Percentiles rank a stretch among this genome's conserved stretches.
phyloP scores from a whole-genome alignment of 2,888 invertebrate species.

The Clusia tigrina region DNA sequence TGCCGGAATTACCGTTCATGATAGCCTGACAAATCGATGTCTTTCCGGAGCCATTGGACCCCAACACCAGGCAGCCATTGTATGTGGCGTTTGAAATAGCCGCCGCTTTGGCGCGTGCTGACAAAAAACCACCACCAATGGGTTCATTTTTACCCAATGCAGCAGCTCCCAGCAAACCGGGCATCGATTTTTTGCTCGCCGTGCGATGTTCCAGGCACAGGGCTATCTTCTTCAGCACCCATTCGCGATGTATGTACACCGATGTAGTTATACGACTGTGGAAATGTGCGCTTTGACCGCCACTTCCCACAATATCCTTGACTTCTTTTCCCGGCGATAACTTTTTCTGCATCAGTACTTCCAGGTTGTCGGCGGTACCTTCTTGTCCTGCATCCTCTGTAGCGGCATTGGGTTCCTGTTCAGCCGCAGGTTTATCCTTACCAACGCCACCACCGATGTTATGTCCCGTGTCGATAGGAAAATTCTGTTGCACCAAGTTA shows the following conservation, averaged over 20 bases:
- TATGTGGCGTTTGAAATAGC: constrained; percentile 59
- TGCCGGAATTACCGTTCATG: constrained; percentile 64
- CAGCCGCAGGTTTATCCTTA: background rate
- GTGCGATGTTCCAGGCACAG: constrained; percentile 90
- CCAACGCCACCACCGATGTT: constrained; percentile 35
- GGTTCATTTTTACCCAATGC: constrained; percentile 37
- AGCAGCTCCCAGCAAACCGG: constrained; percentile 41
- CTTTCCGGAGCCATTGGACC: constrained; percentile 94
- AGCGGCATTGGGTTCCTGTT: background rate
- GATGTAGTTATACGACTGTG: constrained; percentile 1
- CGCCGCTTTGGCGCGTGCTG: constrained; percentile 55
- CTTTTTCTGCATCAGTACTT: constrained; percentile 61
- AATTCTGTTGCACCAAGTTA: constrained; percentile 64
- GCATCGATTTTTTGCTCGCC: constrained; percentile 73
- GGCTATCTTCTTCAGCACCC: constrained; percentile 93
- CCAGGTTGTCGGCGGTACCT: constrained; percentile 59
- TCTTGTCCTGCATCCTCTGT: constrained; percentile 43
- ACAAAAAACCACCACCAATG: constrained; percentile 50
- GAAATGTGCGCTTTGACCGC: background rate
- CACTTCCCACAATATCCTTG: constrained; percentile 49
- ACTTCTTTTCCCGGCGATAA: constrained; percentile 63
- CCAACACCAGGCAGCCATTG: constrained; percentile 87
- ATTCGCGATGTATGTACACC: constrained; percentile 74
- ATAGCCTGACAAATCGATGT: constrained; percentile 86
- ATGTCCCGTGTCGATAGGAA: constrained; percentile 51